phyloP scores from a whole-genome alignment of 1,140 invertebrate genomes.

The Drosophila subpulchrella region DNA sequence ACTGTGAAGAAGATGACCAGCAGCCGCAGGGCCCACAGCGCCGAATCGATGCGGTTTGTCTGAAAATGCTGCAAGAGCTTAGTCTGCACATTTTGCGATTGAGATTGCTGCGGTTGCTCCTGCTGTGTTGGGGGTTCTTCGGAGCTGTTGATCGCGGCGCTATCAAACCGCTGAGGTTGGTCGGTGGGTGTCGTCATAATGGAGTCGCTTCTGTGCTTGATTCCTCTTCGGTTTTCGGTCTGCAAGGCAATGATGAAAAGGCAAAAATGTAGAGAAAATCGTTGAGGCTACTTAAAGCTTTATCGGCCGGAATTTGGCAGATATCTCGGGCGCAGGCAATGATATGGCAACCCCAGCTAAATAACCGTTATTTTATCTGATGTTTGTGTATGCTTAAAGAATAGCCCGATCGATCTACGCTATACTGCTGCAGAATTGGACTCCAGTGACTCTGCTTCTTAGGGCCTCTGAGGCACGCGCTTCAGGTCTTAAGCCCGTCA shows the following conservation, averaged over 20 bases:
- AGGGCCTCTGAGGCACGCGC: constrained; percentile 13
- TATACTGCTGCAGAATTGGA: background rate
- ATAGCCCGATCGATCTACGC: background rate
- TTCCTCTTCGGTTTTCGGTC: constrained; percentile 23
- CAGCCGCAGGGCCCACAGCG: constrained; percentile 92
- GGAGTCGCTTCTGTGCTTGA: constrained; percentile 29
- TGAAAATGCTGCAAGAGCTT: constrained; percentile 90
- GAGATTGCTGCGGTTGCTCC: constrained; percentile 40
- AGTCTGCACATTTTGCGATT: constrained; percentile 85
- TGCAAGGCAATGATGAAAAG: constrained; percentile 26
- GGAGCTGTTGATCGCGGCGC: constrained; percentile 41
- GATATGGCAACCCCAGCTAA: constrained; percentile 16
- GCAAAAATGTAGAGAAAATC: background rate
- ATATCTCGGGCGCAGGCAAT: constrained; percentile 26
- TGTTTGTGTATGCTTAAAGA: background rate
- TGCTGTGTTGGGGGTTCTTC: constrained; percentile 47
- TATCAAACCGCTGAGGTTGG: constrained; percentile 50
- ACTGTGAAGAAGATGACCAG: constrained; percentile 93
- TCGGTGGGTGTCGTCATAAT: constrained; percentile 65
- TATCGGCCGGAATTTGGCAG: constrained; percentile 33
- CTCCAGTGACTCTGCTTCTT: background rate
- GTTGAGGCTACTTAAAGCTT: constrained; percentile 17
- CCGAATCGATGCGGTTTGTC: constrained; percentile 93
- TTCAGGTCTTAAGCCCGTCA: constrained; percentile 49
- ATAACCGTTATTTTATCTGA: constrained; percentile 24